Evolutionary conservation across 2,888 invertebrate genomes (phyloP).

Genomic region (Acleris literana): DNA sequence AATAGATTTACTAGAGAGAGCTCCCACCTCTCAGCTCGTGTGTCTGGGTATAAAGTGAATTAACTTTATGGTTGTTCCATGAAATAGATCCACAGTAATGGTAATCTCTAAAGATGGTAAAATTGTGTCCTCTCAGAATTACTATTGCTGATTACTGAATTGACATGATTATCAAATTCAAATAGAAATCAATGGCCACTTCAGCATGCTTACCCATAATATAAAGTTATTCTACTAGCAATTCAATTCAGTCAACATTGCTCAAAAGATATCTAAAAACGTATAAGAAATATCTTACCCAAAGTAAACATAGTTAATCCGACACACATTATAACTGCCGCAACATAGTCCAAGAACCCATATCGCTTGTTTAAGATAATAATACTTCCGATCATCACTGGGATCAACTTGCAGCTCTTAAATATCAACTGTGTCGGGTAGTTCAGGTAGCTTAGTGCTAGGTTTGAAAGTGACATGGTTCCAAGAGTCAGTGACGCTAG

Average conservation of each 20-base stretch:
- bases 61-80: no score
- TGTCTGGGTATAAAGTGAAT: no score
- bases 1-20: no score
- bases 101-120: no score
- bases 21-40: no score
- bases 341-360: slow-evolving; percentile 91
- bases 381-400: slow-evolving; percentile 96
- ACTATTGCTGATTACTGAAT: no score
- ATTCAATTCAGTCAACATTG: background rate
- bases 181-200: no score
- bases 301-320: slow-evolving; percentile 96
- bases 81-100: no score
- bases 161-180: no score
- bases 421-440: slow-evolving; percentile 99
- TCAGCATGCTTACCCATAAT: no score
- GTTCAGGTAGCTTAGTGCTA: slow-evolving; percentile 96
- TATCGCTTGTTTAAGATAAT: slow-evolving; percentile 95
- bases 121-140: no score
- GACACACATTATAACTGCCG: slow-evolving; percentile 93
- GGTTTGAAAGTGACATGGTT: slow-evolving; percentile 98
- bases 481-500: slow-evolving; percentile 94
- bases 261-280: background rate
- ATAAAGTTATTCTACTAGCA: no score
- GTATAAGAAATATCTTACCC: slow-evolving; percentile 79
- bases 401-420: slow-evolving; percentile 98